Conservation (phyloP, 2,888 invertebrate genomes). For the Sepioteuthis lessoniana region DNA sequence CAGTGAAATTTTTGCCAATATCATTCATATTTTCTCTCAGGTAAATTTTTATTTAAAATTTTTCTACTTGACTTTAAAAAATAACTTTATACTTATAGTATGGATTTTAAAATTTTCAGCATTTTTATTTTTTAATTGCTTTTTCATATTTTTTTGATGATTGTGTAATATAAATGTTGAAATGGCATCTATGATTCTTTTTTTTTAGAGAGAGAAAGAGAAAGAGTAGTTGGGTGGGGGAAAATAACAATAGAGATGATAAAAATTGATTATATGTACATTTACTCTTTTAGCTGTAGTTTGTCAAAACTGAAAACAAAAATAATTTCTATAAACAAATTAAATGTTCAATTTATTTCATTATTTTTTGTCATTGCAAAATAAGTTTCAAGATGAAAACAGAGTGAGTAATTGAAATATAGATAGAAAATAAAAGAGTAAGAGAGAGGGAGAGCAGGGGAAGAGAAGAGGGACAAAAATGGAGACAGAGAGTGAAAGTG, state of each 20-base stretch:
- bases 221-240: neutral
- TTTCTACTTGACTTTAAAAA: neutral
- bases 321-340: neutral
- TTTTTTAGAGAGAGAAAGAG: neutral
- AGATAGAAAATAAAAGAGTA: neutral
- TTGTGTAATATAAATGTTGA: neutral
- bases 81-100: too few species aligned
- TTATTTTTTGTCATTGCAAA: neutral
- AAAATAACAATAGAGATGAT: neutral
- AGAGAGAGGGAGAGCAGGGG: neutral
- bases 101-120: neutral
- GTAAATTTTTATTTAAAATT: neutral
- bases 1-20: neutral
- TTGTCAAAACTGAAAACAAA: neutral
- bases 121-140: neutral
- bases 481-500: neutral
- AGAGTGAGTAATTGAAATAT: neutral
- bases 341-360: neutral
- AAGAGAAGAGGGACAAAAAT: neutral
- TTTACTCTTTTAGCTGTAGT: neutral
- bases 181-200: neutral
- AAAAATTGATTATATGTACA: neutral
- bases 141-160: neutral
- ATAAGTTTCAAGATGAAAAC: neutral
- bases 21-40: neutral